Base-by-base conservation (phyloP, 2,888 invertebrate genomes). In the Odontothrips loti region DNA sequence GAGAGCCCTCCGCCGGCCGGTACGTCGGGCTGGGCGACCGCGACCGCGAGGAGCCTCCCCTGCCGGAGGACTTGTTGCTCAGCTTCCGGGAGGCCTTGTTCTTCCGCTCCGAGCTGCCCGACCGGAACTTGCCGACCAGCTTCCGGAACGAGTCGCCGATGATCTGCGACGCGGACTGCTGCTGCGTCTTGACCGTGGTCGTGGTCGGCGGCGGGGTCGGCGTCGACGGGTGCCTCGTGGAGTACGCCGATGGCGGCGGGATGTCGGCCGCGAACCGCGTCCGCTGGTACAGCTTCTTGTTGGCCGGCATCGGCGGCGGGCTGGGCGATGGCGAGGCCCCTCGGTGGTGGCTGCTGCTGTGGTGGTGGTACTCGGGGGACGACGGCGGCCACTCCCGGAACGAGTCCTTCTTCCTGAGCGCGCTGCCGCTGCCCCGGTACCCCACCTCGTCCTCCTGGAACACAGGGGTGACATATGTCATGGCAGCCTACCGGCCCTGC, bases 71-170 rank as follows among this genome's bases (percentile, higher is more conserved):
- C 88, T 12, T 84, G 84, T 80, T 87, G 86, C 81, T 87, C 87
- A 15, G 86, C 87, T 82, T 87, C 86, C 11, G 87, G 86, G 58
- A 87, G 81, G 48, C 83, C 82, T 92, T 91, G 86, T 91, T 88
- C 87, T 92, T 90, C 84, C 92, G 89, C 88, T 92, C 90, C 84
- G 90, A 90, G 88, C 94, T 90, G 29, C 93, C 94, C 23, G 94
- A 94, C 8, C 95, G 91, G 82, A 95, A 92, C 88, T 95, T 95
- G 81, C 94, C 94, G 27, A 95, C 95, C 83, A 95, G 87, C 87
- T 94, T 94, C 84, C 95, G 90, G 85, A 95, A 92, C 29, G 95
- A 95, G 86, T 95, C 94, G 80, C 95, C 94, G 86, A 93, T 93
- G 82, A 75, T 75, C 68, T 75, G 68, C 68, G 68, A 75, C 68